Evolutionary conservation across 2,888 invertebrate genomes (phyloP).

Genomic region (Pseudococcus jackbeardsleyi): DNA sequence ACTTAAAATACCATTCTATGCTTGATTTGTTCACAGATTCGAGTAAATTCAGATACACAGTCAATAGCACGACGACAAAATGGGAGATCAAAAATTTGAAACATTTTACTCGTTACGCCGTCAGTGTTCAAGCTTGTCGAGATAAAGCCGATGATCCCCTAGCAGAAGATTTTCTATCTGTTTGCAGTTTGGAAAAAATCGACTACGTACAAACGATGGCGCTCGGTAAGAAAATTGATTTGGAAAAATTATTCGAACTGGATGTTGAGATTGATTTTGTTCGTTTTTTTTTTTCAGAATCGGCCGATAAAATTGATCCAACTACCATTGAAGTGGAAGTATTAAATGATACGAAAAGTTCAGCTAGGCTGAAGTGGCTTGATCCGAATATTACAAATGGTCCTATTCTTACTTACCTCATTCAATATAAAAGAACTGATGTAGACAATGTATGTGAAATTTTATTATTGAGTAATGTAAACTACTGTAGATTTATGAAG

Average conservation of each 20-base stretch:
- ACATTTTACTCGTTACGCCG: conserved; percentile 84
- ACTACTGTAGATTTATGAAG: neutral
- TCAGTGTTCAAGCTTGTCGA: conserved; percentile 85
- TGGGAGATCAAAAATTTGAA: conserved; percentile 77
- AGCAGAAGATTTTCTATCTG: conserved; percentile 65
- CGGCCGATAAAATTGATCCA: conserved; percentile 66
- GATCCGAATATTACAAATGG: conserved; percentile 90
- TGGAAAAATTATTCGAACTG: neutral
- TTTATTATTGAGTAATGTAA: neutral
- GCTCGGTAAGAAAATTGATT: conserved; percentile 69
- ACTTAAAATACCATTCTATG: too few relatives aligned
- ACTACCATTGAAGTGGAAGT: conserved; percentile 70
- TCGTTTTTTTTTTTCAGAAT: conserved; percentile 15
- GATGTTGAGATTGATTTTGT: neutral
- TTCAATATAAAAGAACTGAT: conserved; percentile 80
- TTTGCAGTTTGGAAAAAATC: conserved; percentile 74
- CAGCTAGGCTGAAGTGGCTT: conserved; percentile 78
- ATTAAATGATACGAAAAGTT: conserved; percentile 66
- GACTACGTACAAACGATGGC: conserved; percentile 73
- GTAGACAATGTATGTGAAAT: conserved; percentile 75
- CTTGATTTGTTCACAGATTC: neutral
- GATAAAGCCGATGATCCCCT: conserved; percentile 69
- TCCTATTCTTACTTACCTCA: conserved; percentile 85
- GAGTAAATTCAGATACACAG: neutral
- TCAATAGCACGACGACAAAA: neutral